phyloP scores from a whole-genome alignment of 1,140 invertebrate species.

The Aricia agestis region DNA sequence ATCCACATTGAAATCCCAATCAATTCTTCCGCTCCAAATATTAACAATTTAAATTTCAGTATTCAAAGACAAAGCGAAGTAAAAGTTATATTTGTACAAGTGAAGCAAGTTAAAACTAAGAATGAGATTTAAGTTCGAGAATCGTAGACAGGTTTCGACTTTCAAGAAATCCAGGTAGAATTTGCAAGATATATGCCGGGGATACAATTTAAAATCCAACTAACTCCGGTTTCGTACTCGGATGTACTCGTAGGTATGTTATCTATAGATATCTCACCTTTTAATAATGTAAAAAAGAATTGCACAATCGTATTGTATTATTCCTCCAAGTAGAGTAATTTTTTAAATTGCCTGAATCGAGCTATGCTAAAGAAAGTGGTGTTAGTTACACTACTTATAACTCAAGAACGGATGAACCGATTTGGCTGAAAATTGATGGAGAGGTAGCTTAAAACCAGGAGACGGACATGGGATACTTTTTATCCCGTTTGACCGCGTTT shows the following conservation, averaged over 20 bases:
- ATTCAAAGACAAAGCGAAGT: constrained; percentile 4
- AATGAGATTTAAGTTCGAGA: constrained; percentile 35
- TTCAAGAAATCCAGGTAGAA: constrained; percentile 33
- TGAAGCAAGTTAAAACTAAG: constrained; percentile 26
- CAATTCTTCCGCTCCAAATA: neutral
- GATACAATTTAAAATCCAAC: constrained; percentile 36
- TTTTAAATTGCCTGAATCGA: too few species aligned
- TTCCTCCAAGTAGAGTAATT: too few species aligned
- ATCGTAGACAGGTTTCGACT: constrained; percentile 34
- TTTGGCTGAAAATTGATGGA: constrained; percentile 28
- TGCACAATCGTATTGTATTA: too few species aligned
- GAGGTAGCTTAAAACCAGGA: too few species aligned
- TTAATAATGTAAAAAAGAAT: neutral
- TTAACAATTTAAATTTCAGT: neutral
- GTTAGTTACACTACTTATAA: constrained; percentile 24
- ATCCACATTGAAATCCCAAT: neutral
- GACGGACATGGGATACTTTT: too few species aligned
- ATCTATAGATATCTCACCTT: neutral
- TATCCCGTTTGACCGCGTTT: too few species aligned
- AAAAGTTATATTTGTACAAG: constrained; percentile 16
- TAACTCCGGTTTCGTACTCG: constrained; percentile 16
- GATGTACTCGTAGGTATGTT: constrained; percentile 4
- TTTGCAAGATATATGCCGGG: constrained; percentile 34
- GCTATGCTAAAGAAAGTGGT: too few species aligned
- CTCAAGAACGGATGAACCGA: constrained; percentile 27